Evolutionary conservation across 2,113 vertebrate genomes (phyloP).

Genomic region (Phalacrocorax aristotelis): DNA sequence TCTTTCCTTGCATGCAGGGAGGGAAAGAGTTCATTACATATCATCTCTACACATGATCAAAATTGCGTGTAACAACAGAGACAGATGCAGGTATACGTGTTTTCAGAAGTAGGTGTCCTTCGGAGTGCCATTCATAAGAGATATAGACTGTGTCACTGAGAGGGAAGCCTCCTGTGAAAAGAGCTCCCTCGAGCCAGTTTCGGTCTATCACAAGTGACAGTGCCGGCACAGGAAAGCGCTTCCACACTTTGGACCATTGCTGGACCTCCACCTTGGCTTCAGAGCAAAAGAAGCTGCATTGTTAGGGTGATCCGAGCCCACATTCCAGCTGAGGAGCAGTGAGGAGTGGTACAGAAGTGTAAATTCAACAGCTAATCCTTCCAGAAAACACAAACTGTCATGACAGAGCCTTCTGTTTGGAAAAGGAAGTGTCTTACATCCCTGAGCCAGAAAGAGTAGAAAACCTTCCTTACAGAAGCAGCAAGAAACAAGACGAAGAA

Average conservation of each 20-base stretch:
- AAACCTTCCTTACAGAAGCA: background rate
- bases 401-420: background rate
- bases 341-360: background rate
- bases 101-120: background rate
- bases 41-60: background rate
- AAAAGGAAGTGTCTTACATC: background rate
- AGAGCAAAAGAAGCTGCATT: background rate
- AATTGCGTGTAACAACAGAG: background rate
- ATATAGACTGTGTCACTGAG: background rate
- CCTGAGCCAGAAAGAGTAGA: background rate
- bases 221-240: accelerated
- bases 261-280: background rate
- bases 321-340: background rate
- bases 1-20: background rate
- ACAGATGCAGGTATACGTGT: accelerated
- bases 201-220: background rate
- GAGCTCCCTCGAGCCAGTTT: background rate
- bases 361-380: background rate
- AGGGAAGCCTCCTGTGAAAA: background rate
- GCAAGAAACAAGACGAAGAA: background rate
- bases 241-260: background rate
- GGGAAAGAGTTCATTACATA: background rate
- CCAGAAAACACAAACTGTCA: background rate
- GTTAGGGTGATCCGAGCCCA: background rate
- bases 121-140: background rate